These are phyloP conservation scores for Anorthoa munda DNA, from an alignment of 2,888 invertebrate genomes.

Conservation along the genomic window DNA sequence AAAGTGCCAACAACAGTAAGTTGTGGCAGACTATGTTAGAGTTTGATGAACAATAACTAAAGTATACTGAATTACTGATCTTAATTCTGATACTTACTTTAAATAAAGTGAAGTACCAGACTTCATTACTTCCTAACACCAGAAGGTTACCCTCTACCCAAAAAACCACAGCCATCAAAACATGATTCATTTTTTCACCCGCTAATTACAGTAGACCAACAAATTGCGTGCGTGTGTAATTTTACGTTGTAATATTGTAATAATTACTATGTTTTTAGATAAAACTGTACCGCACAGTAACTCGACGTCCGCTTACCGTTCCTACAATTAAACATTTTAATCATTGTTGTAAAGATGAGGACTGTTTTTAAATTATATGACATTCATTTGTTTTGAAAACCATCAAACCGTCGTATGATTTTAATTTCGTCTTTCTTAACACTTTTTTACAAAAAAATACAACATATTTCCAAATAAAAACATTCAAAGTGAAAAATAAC, in stretches of 20 bases:
- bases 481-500: no score
- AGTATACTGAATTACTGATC: background rate
- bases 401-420: no score
- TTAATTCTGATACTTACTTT: background rate
- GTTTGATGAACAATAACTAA: background rate
- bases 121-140: slow-evolving; percentile 20
- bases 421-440: no score
- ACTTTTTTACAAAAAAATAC: no score
- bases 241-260: slow-evolving; percentile 74
- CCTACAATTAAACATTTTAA: slow-evolving; percentile 91
- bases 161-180: slow-evolving; percentile 58
- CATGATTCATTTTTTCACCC: slow-evolving; percentile 72
- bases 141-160: slow-evolving; percentile 40
- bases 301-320: slow-evolving; percentile 86
- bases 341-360: slow-evolving; percentile 75
- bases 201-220: slow-evolving; percentile 77
- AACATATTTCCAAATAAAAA: no score
- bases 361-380: slow-evolving; percentile 39
- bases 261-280: slow-evolving; percentile 82
- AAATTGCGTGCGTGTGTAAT: slow-evolving; percentile 75
- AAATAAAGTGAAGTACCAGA: background rate
- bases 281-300: slow-evolving; percentile 86
- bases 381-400: slow-evolving; percentile 20
- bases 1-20: no score
- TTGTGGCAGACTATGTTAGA: background rate